A percentile compares a stretch with the other conserved stretches of the same genome.
phyloP scores from a whole-genome alignment of 1,140 invertebrate genomes.

The Nylanderia fulva region DNA sequence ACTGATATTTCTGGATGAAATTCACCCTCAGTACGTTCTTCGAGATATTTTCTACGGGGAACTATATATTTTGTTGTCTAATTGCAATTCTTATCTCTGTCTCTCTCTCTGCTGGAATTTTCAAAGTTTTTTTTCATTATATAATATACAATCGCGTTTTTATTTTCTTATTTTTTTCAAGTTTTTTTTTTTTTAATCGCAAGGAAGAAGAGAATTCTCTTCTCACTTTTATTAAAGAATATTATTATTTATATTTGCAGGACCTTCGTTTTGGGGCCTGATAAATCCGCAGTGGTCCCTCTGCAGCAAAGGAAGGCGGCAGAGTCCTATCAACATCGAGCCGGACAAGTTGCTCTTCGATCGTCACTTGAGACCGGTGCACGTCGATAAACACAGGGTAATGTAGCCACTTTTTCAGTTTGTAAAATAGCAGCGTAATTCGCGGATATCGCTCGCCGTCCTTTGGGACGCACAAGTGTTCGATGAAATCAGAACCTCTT shows the following conservation, averaged over 20 bases:
- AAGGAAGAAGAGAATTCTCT: neutral
- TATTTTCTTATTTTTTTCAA: neutral
- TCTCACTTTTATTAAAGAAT: neutral
- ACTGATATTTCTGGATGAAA: neutral
- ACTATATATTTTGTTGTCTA: neutral
- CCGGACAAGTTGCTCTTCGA: constrained; percentile 97
- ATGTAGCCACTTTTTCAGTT: constrained; percentile 69
- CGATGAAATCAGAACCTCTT: neutral
- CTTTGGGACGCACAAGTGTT: neutral
- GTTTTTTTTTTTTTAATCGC: neutral
- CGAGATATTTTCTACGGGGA: neutral
- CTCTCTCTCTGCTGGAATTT: neutral
- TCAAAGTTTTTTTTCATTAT: neutral
- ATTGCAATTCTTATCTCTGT: neutral
- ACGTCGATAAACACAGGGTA: constrained; percentile 97
- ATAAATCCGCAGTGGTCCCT: constrained; percentile 98
- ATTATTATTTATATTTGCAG: constrained; percentile 87
- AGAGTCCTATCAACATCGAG: constrained; percentile 98
- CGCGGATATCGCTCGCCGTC: neutral
- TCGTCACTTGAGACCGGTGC: constrained; percentile 94
- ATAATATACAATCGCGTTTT: neutral
- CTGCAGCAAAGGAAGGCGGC: constrained; percentile 96
- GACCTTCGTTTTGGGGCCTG: constrained; percentile 98
- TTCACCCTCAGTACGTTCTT: neutral
- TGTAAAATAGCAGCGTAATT: constrained; percentile 20